Conservation (phyloP, 2,888 invertebrate species). For the Volucella bombylans region DNA sequence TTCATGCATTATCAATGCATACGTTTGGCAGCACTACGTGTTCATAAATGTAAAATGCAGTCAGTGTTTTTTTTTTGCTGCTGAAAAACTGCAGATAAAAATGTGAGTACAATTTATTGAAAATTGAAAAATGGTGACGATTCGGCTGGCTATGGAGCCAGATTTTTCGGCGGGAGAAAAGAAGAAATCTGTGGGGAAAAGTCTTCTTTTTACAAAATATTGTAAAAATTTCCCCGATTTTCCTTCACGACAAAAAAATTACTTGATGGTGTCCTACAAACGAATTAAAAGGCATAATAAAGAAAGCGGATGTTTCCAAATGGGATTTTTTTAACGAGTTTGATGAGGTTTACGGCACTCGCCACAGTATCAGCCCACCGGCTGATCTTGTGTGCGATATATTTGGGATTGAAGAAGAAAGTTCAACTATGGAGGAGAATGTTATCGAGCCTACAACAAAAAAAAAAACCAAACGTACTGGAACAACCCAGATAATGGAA, state of each 20-base stretch:
- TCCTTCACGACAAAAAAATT: constrained; percentile 11
- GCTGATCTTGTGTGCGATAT: constrained; percentile 14
- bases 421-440: constrained; percentile 1
- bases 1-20: too few species aligned
- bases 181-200: constrained; percentile 12
- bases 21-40: too few species aligned
- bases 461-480: constrained; percentile 6
- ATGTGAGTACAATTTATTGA: too few species aligned
- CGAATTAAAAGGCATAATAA: neutral
- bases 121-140: constrained; percentile 8
- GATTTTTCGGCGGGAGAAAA: constrained; percentile 10
- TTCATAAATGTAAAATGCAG: too few species aligned
- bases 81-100: too few species aligned
- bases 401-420: constrained; percentile 3
- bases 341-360: constrained; percentile 38
- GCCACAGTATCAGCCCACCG: constrained; percentile 50
- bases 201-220: neutral
- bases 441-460: constrained; percentile 4
- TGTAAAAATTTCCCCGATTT: constrained; percentile 15
- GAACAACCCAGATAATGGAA: constrained; percentile 14
- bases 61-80: too few species aligned
- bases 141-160: constrained; percentile 10
- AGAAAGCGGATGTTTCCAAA: constrained; percentile 17
- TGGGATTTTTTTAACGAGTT: constrained; percentile 11
- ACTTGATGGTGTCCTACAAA: constrained; percentile 20